Evolutionary conservation across 2,888 invertebrate species (phyloP), one percentile per base, ranked within the genome.

Genomic region (Ophion obscuratus): DNA sequence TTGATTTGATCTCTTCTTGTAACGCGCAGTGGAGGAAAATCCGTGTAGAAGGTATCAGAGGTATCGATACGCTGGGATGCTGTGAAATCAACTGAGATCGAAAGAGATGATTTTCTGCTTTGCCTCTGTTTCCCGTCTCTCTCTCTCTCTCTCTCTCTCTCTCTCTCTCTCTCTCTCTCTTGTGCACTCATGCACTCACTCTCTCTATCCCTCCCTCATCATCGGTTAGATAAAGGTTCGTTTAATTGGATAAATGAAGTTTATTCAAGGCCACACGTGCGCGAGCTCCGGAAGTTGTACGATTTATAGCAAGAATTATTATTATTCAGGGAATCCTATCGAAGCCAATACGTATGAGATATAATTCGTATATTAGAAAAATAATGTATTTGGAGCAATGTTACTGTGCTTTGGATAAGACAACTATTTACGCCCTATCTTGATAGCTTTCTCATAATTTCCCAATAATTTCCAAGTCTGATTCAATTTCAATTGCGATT

Each of bases 211-310:
- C 59, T 67, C 68, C 27, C 78, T 70, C 61, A 47, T 36, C 53
- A 78, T 75, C 71, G 68, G 78, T 81, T 81, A 83, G 83, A 86
- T 86, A 86, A 86, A 83, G 85, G 85, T 83, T 81, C 76, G 76
- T 77, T 85, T 83, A 77, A 86, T 86, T 83, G 85, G 73, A 83
- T 76, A 85, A 82, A 74, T 67, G 40, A 82, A 82, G 70, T 85
- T 81, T 75, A 76, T 76, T 66, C 83, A 83, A 86, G 83, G 85
- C 83, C 85, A 57, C 76, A 67, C n/a, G 53, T 36, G 76, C 61
- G 44, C 27, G 40, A 81, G 73, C 64, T 67, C 66, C 20, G 81
- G 81, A 81, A 73, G 77, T 84, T 64, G 53, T 77, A 71, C 67
- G 61, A 66, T 81, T 77, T 61, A 20, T 40, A 53, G 20, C 57